phyloP scores from a whole-genome alignment of 30 jellyfish, hydroid and myxozoan genomes.

The Aurelia coerulea region DNA sequence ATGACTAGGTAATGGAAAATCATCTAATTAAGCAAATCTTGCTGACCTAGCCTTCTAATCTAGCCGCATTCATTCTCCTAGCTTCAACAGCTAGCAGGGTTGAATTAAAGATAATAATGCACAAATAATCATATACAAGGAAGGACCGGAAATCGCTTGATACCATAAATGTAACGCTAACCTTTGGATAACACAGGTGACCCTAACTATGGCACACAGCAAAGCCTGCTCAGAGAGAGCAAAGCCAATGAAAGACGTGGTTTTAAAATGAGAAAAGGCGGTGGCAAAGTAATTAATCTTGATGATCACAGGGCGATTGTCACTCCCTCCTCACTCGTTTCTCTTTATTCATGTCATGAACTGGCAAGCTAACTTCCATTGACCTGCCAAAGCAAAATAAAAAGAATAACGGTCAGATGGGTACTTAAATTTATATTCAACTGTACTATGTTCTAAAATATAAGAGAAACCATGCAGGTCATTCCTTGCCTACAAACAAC shows the following conservation, averaged over 20 bases:
- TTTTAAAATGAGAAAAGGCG: conserved; percentile 13
- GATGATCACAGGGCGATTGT: conserved; percentile 52
- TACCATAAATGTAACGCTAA: conserved; percentile 45
- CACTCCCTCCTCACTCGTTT: conserved; percentile 87
- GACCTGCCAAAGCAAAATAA: conserved; percentile 62
- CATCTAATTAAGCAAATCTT: no score
- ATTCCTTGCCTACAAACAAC: no score
- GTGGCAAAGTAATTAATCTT: conserved; percentile 51
- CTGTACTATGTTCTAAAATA: no score
- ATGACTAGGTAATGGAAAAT: no score
- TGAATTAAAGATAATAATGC: no score
- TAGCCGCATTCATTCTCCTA: no score
- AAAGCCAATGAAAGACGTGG: conserved; percentile 46
- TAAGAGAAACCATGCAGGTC: no score
- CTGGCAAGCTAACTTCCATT: conserved; percentile 75
- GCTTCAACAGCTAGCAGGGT: no score
- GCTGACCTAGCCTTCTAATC: no score
- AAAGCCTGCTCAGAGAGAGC: conserved; percentile 69
- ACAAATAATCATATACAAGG: no score
- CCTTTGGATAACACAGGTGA: conserved; percentile 32
- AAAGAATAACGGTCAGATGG: conserved; percentile 30
- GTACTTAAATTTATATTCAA: background rate
- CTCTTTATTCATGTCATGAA: conserved; percentile 84
- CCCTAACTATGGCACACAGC: conserved; percentile 66
- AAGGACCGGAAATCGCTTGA: conserved; percentile 7